Base-by-base conservation (phyloP, 53 echinoderm and acorn worm species). In the Luidia sarsii region DNA sequence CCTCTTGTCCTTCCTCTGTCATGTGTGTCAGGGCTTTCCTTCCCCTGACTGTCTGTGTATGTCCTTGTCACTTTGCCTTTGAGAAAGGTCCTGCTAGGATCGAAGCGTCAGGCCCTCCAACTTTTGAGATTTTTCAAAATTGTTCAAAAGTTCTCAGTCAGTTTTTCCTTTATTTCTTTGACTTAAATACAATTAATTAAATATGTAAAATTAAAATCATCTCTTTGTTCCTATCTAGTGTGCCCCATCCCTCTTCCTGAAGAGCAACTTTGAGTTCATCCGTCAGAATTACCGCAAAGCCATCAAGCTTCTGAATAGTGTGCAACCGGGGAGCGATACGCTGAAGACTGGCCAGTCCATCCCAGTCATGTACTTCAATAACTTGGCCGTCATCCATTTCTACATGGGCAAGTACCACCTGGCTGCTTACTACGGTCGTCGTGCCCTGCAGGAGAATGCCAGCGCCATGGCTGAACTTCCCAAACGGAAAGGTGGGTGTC, bases 251-350 rank as follows among this genome's bases (percentile, higher is more conserved):
- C 68, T 93, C 11, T 97, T 97, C 66, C 80, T 97, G 49, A 97
- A 97, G 67, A 89, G 93, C 50, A 97, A 97, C 79, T 96, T 97
- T 93, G 97, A 97, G 73, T 97, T 86, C 82, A 70, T 90, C 80
- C 88, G 97, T 34, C 93, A 93, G 84, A 93, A 97, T 50, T 93
- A 93, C 48, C 85, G 91, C 39, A 97, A 97, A 61, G 97, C 97
- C 39, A 97, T 93, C 80, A 97, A 97, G 87, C 67, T 97, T 18
- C 88, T 97, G 57, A 97, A 93, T 80, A 93, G 97, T 62, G 91
- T 87, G 33, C 93, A 88, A 4, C 90, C 93, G 27, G 82, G 85
- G 0, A 41, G 63, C 1, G 93, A 92, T 63, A 68, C 75, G 65
- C 67, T 72, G 41, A 89, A 91, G 84, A 97, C 93, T 0, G 97